Percentiles rank a stretch among this genome's conserved stretches.
phyloP scores from a whole-genome alignment of 2,113 vertebrate genomes.

The Silurus asotus region DNA sequence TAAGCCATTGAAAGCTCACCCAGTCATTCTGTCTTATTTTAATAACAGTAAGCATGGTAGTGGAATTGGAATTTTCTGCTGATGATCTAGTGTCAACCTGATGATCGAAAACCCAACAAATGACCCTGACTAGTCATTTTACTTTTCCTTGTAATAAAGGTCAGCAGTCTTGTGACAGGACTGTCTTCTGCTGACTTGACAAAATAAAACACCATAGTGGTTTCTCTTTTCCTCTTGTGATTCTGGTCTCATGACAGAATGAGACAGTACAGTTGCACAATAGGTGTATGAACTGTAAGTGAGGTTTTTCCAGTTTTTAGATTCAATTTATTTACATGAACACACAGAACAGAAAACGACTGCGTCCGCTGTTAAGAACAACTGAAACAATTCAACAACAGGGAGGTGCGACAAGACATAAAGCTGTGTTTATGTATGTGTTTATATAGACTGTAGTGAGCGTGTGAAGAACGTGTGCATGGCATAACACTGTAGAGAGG shows the following conservation, averaged over 20 bases:
- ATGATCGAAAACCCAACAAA: neutral
- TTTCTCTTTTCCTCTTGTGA: neutral
- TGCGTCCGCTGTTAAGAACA: neutral
- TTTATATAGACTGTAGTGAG: no score
- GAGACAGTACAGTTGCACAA: neutral
- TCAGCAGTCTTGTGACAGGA: constrained; percentile 27
- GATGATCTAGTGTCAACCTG: neutral
- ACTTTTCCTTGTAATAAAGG: constrained; percentile 8
- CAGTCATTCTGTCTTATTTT: neutral
- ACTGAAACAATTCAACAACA: neutral
- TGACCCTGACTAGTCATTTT: neutral
- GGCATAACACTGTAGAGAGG: no score
- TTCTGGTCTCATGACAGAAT: neutral
- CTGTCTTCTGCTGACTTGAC: constrained; percentile 21
- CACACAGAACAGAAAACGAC: neutral
- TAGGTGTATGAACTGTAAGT: neutral
- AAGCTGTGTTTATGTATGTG: no score
- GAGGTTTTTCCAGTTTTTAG: neutral
- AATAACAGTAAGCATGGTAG: neutral
- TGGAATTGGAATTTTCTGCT: neutral
- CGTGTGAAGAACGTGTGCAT: no score
- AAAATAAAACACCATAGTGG: neutral
- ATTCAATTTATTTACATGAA: neutral
- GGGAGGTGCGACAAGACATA: neutral
- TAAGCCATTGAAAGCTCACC: neutral